A percentile compares a stretch with the other conserved stretches of the same genome.
These are phyloP conservation scores for Platycheirus rosarum DNA, from an alignment of 2,888 invertebrate species.

Conservation along the genomic window DNA sequence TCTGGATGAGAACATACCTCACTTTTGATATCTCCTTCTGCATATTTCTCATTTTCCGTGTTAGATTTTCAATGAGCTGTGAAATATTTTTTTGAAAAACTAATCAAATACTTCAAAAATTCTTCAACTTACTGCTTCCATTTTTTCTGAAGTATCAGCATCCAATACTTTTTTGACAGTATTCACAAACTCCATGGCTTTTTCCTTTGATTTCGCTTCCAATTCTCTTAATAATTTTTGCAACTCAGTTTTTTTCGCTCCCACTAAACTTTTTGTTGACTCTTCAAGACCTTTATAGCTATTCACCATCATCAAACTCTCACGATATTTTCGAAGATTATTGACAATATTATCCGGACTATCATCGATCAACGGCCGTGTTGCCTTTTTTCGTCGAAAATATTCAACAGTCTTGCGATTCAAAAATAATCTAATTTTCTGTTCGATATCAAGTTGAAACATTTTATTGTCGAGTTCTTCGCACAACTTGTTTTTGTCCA, in stretches of 20 bases:
- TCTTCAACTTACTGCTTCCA: slow-evolving; percentile 64
- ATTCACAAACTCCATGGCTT: background rate
- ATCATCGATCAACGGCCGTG: slow-evolving; percentile 75
- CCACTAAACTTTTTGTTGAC: slow-evolving; percentile 46
- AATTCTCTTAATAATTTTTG: slow-evolving; percentile 39
- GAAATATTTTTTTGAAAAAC: slow-evolving; percentile 6
- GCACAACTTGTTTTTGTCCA: slow-evolving; percentile 76
- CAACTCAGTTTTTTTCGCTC: slow-evolving; percentile 24
- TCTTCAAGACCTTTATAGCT: slow-evolving; percentile 36
- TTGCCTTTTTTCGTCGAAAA: slow-evolving; percentile 76
- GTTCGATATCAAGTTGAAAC: slow-evolving; percentile 54
- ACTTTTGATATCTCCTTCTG: slow-evolving; percentile 77
- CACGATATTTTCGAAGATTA: slow-evolving; percentile 66
- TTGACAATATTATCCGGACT: slow-evolving; percentile 49
- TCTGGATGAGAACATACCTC: slow-evolving; percentile 76
- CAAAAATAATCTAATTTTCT: slow-evolving; percentile 71
- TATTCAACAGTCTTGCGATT: slow-evolving; percentile 77
- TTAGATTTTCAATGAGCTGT: slow-evolving; percentile 72
- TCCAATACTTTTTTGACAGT: slow-evolving; percentile 35
- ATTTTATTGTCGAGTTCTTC: slow-evolving; percentile 33
- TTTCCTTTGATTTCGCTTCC: slow-evolving; percentile 24
- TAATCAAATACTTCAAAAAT: background rate
- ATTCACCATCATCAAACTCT: slow-evolving; percentile 75
- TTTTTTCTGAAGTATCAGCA: slow-evolving; percentile 44
- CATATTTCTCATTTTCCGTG: slow-evolving; percentile 74